Conservation (phyloP, 1,140 invertebrate species). For the Drosophila pallidifrons region DNA sequence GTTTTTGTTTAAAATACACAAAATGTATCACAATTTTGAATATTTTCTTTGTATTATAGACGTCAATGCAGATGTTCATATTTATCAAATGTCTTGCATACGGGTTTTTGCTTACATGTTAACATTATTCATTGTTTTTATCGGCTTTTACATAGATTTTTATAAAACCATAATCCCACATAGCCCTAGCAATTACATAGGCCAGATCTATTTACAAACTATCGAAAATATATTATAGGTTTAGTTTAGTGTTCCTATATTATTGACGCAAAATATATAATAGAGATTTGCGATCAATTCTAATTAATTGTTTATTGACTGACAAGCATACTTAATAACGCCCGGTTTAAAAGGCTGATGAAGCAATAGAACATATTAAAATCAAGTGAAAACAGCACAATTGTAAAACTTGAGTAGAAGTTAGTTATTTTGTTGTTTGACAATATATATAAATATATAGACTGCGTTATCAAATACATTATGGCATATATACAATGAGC, state of each 20-base stretch:
- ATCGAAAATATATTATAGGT: slow-evolving; percentile 42
- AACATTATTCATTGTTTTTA: slow-evolving; percentile 56
- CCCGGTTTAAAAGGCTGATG: not conserved
- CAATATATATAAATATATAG: slow-evolving; percentile 16
- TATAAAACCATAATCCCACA: slow-evolving; percentile 53
- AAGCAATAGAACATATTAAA: slow-evolving; percentile 26
- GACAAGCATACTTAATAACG: slow-evolving; percentile 12
- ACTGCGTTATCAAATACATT: slow-evolving; percentile 66
- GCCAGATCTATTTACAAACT: slow-evolving; percentile 79
- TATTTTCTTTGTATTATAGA: slow-evolving; percentile 54
- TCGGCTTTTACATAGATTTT: slow-evolving; percentile 53
- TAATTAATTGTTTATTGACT: slow-evolving; percentile 25
- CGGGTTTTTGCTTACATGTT: slow-evolving; percentile 37
- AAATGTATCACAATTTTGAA: slow-evolving; percentile 82
- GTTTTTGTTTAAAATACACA: slow-evolving; percentile 65
- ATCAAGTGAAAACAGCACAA: slow-evolving; percentile 22
- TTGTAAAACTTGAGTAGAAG: slow-evolving; percentile 13
- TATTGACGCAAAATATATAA: slow-evolving; percentile 1
- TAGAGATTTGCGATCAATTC: slow-evolving; percentile 12
- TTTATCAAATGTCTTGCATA: slow-evolving; percentile 19
- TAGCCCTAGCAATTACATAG: slow-evolving; percentile 29
- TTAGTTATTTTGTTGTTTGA: slow-evolving; percentile 20
- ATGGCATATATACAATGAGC: slow-evolving; percentile 79
- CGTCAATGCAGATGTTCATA: slow-evolving; percentile 28
- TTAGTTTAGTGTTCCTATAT: not conserved